Conservation (phyloP, 1,140 invertebrate genomes). For the Lordiphosa collinella region DNA sequence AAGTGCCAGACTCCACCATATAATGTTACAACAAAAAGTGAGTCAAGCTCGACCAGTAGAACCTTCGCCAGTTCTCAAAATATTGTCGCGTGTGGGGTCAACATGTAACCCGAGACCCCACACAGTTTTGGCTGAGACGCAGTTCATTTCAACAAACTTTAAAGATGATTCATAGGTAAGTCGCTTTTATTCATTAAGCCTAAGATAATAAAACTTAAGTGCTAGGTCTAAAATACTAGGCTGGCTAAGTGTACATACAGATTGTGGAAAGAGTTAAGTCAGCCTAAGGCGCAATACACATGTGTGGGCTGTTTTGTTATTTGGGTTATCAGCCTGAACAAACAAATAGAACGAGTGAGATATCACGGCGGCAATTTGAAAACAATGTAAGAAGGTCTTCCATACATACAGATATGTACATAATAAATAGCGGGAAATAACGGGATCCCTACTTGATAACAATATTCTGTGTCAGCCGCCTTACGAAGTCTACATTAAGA, state of each 20-base stretch:
- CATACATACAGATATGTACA: constrained; percentile 8
- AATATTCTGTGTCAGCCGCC: constrained; percentile 72
- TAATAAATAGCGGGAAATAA: constrained; percentile 3
- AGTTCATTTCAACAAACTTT: constrained; percentile 11
- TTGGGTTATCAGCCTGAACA: constrained; percentile 34
- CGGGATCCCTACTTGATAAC: constrained; percentile 66
- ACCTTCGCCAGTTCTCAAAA: neutral
- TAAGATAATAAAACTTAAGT: constrained; percentile 23
- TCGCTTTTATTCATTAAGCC: constrained; percentile 15
- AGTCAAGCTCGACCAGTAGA: too few relatives aligned
- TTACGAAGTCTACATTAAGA: constrained; percentile 76
- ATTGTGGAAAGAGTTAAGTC: constrained; percentile 6
- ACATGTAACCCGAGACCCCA: neutral
- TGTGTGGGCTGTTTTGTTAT: constrained; percentile 21
- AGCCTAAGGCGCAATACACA: constrained; percentile 23
- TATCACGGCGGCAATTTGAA: constrained; percentile 40
- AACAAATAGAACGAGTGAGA: constrained; percentile 29
- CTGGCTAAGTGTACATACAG: constrained; percentile 14
- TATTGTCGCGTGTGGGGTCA: neutral
- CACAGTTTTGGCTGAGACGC: neutral
- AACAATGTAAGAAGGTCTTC: constrained; percentile 16
- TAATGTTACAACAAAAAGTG: too few relatives aligned
- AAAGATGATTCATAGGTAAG: neutral
- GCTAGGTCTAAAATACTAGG: constrained; percentile 22
- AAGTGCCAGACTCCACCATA: too few relatives aligned